Evolutionary conservation across 2,888 invertebrate genomes (phyloP).

Genomic region (Eueremaeus valkanovi): DNA sequence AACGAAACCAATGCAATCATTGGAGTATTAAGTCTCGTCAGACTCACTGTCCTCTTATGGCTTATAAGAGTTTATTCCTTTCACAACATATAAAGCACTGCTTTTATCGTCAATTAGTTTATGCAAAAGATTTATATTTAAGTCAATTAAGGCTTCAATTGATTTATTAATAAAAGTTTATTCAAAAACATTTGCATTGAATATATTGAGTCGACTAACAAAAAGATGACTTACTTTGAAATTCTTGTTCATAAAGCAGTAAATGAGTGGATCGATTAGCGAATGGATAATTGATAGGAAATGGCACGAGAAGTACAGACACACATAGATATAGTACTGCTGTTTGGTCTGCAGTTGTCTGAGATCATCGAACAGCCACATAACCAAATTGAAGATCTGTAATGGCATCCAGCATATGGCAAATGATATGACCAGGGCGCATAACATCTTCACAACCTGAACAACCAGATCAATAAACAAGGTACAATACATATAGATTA

Average conservation of each 20-base stretch:
- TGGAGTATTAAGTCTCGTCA: not conserved
- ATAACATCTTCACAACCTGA: constrained; percentile 42
- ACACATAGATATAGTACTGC: constrained; percentile 39
- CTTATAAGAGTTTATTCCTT: too few species aligned
- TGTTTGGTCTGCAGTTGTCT: not conserved
- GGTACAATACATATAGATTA: too few species aligned
- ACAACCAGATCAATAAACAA: too few species aligned
- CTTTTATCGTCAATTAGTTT: too few species aligned
- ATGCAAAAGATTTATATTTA: too few species aligned
- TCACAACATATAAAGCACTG: not conserved
- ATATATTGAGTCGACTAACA: too few species aligned
- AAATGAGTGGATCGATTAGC: constrained; percentile 37
- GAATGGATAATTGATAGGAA: constrained; percentile 43
- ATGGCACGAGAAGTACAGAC: constrained; percentile 45
- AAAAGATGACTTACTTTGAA: constrained; percentile 30
- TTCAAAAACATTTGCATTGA: not conserved
- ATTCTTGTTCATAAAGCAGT: constrained; percentile 34
- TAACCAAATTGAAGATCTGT: constrained; percentile 42
- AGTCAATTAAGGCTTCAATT: too few species aligned
- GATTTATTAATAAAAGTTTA: too few species aligned
- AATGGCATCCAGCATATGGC: constrained; percentile 42
- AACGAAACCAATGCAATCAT: not conserved
- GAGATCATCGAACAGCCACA: constrained; percentile 36
- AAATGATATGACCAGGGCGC: constrained; percentile 38
- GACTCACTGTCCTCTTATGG: too few species aligned